Evolutionary conservation across 2,888 invertebrate genomes (phyloP).

Genomic region (Mellilla xanthometata): DNA sequence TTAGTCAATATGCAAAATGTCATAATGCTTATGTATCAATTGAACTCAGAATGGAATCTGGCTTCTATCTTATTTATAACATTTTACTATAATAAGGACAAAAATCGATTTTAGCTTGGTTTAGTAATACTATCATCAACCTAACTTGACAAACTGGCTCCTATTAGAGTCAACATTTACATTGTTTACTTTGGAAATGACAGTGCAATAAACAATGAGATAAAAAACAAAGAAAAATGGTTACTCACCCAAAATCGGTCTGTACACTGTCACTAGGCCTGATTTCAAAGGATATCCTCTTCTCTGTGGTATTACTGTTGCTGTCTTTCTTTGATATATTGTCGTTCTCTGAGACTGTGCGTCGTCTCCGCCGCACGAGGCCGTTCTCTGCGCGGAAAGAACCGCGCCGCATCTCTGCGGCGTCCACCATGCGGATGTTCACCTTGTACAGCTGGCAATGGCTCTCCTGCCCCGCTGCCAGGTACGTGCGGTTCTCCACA

Average conservation of each 20-base stretch:
- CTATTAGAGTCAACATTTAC: no score
- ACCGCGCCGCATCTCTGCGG: conserved; percentile 81
- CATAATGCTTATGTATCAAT: no score
- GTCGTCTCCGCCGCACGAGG: conserved; percentile 65
- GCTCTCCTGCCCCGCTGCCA: conserved; percentile 96
- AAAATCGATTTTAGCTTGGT: no score
- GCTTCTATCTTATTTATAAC: no score
- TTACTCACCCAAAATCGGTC: conserved; percentile 89
- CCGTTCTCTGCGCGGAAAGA: conserved; percentile 79
- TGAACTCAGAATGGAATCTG: no score
- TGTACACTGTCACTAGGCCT: conserved; percentile 91
- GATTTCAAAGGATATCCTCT: conserved; percentile 88
- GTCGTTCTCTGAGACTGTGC: conserved; percentile 81
- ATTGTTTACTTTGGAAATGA: no score
- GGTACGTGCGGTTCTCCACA: conserved; percentile 87
- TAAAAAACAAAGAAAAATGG: not conserved
- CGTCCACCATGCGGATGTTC: conserved; percentile 80
- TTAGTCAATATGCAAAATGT: no score
- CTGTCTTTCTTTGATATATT: conserved; percentile 71
- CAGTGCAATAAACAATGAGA: no score
- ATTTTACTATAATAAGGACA: no score
- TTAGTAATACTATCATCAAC: no score
- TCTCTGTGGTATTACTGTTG: conserved; percentile 70
- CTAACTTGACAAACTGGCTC: no score
- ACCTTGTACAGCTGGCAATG: conserved; percentile 94